Evolutionary conservation across 1,140 invertebrate genomes (phyloP), one percentile per base, ranked within the genome.

Genomic region (Drosophila seguyi): DNA sequence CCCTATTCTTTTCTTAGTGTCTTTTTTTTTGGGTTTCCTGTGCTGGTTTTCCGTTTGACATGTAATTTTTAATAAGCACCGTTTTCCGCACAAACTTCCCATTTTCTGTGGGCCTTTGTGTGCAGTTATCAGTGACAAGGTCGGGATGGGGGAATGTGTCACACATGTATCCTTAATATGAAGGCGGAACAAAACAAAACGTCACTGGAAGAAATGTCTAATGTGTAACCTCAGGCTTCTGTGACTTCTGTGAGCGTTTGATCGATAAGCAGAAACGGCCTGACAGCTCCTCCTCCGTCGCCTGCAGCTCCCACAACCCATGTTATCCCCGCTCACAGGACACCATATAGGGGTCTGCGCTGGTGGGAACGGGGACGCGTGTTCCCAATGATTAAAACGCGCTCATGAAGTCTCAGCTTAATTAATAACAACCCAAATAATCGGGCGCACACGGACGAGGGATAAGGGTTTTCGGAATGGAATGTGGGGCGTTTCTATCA

Each of bases 51-150:
- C 74, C 61, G 73, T 76, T 81, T 85, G 85, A 81, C 84, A 84
- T 90, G 85, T 88, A 90, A 90, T 88, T 88, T 90, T 88, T 88
- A 88, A 90, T 88, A 88, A 88, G 85, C 80, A 74, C 42, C 66
- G 62, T 75, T 80, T 82, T 75, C 75, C 75, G 61, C 80, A 82
- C 55, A 74, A 73, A 80, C 61, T 90, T 84, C 63, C 84, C 61
- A 56, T 61, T 52, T 45, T 59, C 25, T 57, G 38, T 74, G 39
- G 22, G 36, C 38, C 62, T 78, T 72, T 78, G 75, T 76, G 45
- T 59, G 67, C 55, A 72, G 42, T 58, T 73, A 73, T 73, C 69
- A 59, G 69, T 73, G 67, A 72, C 69, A 73, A 73, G 69, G 69
- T 72, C 55, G 63, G 50, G 18, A 31, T 10, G 39, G 42, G 38